Base-by-base conservation (phyloP, 2,888 invertebrate genomes). In the Steinernema carpocapsae region DNA sequence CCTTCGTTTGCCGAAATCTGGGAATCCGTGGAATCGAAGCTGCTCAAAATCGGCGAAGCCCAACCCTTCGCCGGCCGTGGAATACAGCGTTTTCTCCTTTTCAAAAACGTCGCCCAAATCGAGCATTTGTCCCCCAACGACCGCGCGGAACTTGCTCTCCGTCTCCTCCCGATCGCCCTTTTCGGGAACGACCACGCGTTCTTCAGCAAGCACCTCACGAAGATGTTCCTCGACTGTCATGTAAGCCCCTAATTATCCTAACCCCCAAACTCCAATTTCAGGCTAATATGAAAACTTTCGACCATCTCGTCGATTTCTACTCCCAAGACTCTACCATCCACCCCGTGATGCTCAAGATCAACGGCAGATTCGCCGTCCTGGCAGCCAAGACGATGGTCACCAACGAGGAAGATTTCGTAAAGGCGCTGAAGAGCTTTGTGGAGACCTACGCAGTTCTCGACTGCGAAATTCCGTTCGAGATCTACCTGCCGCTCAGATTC, bases 171-270 rank as follows among this genome's bases (percentile, higher is more conserved):
- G 24, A 26, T 56, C 26, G 56, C 56, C 2, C 26, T 56, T 12
- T 56, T 56, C 26, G 56, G 56, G 26, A 56, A 56, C 56, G 56
- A 56, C 26, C 56, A 56, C 26, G 56, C n/a, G 3, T 56, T 26
- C 56, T 56, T 56, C 56, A 56, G 56, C 56, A 56, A 56, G 56
- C 56, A 56, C 17, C 26, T 56, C 26, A 24, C 56, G 22, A 56
- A 56, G 17, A 17, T 26, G 24, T 10, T 56, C 17, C 22, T 56
- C 26, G 56, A 56, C 6, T 56, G 56, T 26, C 56, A 56, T 26
- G 56, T 56, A 56, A 26, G 26, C 22, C 24, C 4, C 26, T 51
- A n/a, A 6, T 51, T 19, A n/a, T 6, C 19, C 6, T n/a, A 26
- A 3, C 56, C 24, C 26, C 12, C 56, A 56, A 6, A 22, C 12